Base-by-base conservation (phyloP, 2,113 vertebrate genomes). In the Gobius niger region DNA sequence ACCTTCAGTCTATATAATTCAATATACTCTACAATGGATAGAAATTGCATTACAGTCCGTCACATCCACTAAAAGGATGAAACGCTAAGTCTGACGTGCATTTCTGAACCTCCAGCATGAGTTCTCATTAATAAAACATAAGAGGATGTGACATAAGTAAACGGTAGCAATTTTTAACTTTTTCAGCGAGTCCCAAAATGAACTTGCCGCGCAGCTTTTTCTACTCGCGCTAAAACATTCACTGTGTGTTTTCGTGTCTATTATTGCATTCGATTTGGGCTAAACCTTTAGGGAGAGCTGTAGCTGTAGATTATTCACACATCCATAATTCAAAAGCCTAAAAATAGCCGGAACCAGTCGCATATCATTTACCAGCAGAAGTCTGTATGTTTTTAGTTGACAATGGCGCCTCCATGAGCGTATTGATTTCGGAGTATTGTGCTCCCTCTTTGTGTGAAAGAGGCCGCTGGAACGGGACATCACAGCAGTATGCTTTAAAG, bases 391-490 rank as follows among this genome's bases (percentile, higher is more conserved):
- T 60, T 60, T 60, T n/a, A 16, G 34, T 16, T 16, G 6, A 54
- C 52, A 24, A 54, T 34, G 24, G 24, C 24, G 52, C 18, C 18
- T 50, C 49, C 49, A 13, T n/a, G 49, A 50, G 52, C 5, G 24
- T 10, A 24, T 54, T 54, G 52, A 54, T 24, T 24, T 54, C 52
- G 13, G 50, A 16, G 50, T 16, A 52, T 34, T 34, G 51, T 9
- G 51, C 10, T 52, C 10, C n/a, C 2, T 16, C 8, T 5, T 54
- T 34, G 24, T 34, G 24, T 72, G 70, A 76, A 69, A 72, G 63
- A 80, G 65, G 81, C 70, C 68, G 47, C 68, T 24, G 40, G 44
- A n/a, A 76, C 46, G 53, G 77, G 75, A 68, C 82, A 19, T 9
- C 13, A 77, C 65, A 72, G 67, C 67, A 73, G 85, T 73, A 67